A percentile compares a stretch with the other conserved stretches of the same genome.
Conservation (phyloP, 2,888 invertebrate species). For the Cephus pygmeus region DNA sequence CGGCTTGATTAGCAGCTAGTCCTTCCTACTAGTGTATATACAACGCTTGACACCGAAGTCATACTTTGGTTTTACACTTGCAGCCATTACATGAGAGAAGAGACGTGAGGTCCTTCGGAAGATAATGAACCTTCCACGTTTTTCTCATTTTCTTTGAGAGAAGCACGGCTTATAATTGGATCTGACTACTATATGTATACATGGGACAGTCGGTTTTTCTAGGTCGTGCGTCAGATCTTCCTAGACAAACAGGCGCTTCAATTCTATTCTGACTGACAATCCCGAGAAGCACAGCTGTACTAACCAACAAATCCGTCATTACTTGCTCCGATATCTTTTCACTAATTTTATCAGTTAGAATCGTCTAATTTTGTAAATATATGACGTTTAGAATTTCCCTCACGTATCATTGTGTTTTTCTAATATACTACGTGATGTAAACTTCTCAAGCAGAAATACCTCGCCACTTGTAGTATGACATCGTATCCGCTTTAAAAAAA, state of each 20-base stretch:
- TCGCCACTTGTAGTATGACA: too few species aligned
- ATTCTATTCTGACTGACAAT: background rate
- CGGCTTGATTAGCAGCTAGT: background rate
- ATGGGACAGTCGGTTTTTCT: conserved; percentile 10
- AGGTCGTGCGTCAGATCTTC: conserved; percentile 7
- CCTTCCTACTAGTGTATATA: background rate
- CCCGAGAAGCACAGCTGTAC: background rate
- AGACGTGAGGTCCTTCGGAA: background rate
- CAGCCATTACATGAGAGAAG: background rate
- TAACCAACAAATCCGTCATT: background rate
- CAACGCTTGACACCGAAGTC: background rate
- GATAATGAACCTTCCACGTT: conserved; percentile 11
- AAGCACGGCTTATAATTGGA: conserved; percentile 15
- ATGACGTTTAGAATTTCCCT: background rate
- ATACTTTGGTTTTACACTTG: background rate
- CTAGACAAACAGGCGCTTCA: conserved; percentile 5
- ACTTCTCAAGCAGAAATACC: too few species aligned
- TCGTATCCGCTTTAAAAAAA: too few species aligned
- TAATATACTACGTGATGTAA: too few species aligned
- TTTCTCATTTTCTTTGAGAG: background rate
- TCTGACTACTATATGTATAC: conserved; percentile 5
- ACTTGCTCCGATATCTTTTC: background rate
- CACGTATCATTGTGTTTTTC: too few species aligned
- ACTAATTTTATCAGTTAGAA: background rate
- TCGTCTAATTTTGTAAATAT: background rate